Conservation (phyloP, 2,888 invertebrate genomes). For the Macrosoma leucophasiata region DNA sequence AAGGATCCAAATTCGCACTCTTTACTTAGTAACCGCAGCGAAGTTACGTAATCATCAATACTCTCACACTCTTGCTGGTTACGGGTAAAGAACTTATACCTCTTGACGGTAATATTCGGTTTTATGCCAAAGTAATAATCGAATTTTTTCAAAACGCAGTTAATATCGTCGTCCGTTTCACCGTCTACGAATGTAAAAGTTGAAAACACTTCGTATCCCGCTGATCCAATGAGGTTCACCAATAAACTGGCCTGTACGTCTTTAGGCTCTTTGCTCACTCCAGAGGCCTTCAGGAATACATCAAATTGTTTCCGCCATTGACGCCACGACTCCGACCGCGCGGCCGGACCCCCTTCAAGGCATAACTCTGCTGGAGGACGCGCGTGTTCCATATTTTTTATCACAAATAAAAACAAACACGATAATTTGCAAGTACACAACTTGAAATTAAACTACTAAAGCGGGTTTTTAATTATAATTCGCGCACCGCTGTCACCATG, state of each 20-base stretch:
- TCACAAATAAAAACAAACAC: too few species aligned
- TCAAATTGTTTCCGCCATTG: constrained; percentile 20
- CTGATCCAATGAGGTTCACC: constrained; percentile 24
- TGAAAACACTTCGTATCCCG: constrained; percentile 17
- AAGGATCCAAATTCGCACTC: constrained; percentile 13
- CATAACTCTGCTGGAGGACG: constrained; percentile 18
- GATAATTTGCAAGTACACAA: too few species aligned
- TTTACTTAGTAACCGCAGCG: constrained; percentile 13
- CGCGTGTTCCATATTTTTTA: constrained; percentile 21
- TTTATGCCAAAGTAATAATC: constrained; percentile 14
- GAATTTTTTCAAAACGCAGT: constrained; percentile 13
- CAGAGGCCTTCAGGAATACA: constrained; percentile 22
- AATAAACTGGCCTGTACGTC: constrained; percentile 21
- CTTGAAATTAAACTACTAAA: too few species aligned
- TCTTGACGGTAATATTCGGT: constrained; percentile 11
- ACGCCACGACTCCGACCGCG: constrained; percentile 16
- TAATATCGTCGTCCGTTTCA: constrained; percentile 14
- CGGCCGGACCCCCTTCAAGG: constrained; percentile 16
- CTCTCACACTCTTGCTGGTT: constrained; percentile 14
- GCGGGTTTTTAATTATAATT: too few species aligned
- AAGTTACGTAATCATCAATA: constrained; percentile 17
- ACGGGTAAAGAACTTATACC: constrained; percentile 19
- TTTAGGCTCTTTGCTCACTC: constrained; percentile 21
- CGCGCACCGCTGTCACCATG: too few species aligned
- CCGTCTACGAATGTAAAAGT: constrained; percentile 16